Conservation (phyloP, 2,888 invertebrate species). For the Dasypolia templi region DNA sequence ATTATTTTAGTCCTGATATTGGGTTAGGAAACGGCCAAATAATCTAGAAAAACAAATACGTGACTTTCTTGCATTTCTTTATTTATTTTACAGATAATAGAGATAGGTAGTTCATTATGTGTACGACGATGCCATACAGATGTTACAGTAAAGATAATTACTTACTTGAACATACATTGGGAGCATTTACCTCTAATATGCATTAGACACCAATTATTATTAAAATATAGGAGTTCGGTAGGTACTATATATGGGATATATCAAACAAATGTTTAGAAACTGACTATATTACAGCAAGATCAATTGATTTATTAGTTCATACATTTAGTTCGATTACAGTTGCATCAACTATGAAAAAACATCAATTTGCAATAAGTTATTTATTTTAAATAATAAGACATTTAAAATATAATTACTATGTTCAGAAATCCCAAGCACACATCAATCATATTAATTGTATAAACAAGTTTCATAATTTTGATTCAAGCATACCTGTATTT, state of each 20-base stretch:
- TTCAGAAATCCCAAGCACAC: constrained; percentile 44
- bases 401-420: constrained; percentile 42
- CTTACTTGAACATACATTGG: constrained; percentile 46
- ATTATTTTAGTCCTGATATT: neutral
- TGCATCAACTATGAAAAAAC: constrained; percentile 45
- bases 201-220: constrained; percentile 61
- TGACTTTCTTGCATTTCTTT: constrained; percentile 13
- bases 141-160: constrained; percentile 55
- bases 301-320: constrained; percentile 43
- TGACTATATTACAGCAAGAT: constrained; percentile 43
- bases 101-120: constrained; percentile 55
- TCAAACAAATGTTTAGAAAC: constrained; percentile 25
- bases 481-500: constrained; percentile 50
- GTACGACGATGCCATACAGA: constrained; percentile 59
- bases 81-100: constrained; percentile 64
- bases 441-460: constrained; percentile 48
- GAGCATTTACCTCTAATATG: constrained; percentile 18
- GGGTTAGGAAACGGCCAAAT: neutral
- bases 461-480: constrained; percentile 60
- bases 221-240: constrained; percentile 35
- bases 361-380: constrained; percentile 42
- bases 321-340: constrained; percentile 46
- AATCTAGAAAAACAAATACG: constrained; percentile 17
- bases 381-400: constrained; percentile 52
- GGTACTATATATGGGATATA: constrained; percentile 35